Conservation (phyloP, 2,888 invertebrate species). For the Petrolisthes cinctipes region DNA sequence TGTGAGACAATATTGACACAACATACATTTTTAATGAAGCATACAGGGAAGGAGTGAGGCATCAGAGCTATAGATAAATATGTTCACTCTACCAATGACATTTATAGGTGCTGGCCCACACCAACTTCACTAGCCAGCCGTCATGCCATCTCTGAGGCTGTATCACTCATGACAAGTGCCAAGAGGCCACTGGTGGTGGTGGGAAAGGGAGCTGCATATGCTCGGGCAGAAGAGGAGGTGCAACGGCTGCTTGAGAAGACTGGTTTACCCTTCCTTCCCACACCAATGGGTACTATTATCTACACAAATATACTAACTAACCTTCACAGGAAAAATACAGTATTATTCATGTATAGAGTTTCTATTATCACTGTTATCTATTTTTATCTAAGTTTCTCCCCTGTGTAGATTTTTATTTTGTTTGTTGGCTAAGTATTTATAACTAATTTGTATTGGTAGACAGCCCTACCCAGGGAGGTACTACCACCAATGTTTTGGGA, state of each 20-base stretch:
- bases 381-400: neutral
- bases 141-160: slow-evolving; percentile 76
- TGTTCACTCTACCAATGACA: too few relatives aligned
- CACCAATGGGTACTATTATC: slow-evolving; percentile 86
- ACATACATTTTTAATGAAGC: too few relatives aligned
- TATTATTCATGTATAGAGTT: neutral
- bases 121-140: slow-evolving; percentile 47
- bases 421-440: neutral
- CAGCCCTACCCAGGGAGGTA: too few relatives aligned
- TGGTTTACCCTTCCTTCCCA: slow-evolving; percentile 89
- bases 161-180: slow-evolving; percentile 78
- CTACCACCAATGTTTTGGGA: too few relatives aligned
- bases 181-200: slow-evolving; percentile 87
- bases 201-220: slow-evolving; percentile 91
- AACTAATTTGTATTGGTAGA: neutral
- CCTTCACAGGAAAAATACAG: neutral
- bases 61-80: too few relatives aligned
- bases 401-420: too few relatives aligned
- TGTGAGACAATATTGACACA: too few relatives aligned
- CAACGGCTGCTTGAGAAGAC: slow-evolving; percentile 79
- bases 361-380: neutral
- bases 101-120: slow-evolving; percentile 40
- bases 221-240: slow-evolving; percentile 81
- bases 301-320: neutral
- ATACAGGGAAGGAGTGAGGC: too few relatives aligned